Evolutionary conservation across 37 sponge, comb jelly and placozoan species (phyloP).

Genomic region (Halichondria panicea): DNA sequence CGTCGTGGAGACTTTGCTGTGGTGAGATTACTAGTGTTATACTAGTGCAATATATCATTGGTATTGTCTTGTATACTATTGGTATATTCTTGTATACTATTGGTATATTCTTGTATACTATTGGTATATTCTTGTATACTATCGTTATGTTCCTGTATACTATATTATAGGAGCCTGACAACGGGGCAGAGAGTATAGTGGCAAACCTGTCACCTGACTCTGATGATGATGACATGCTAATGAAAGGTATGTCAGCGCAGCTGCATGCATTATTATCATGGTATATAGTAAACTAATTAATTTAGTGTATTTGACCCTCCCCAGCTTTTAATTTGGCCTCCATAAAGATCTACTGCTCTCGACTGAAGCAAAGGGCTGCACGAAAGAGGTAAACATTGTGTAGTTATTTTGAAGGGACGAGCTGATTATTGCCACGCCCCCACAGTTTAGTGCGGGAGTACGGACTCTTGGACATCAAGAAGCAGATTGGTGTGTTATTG

Average conservation of each 20-base stretch:
- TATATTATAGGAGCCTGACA: constrained; percentile 41
- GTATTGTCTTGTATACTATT: not conserved
- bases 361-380: constrained; percentile 44
- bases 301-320: not conserved
- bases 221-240: constrained; percentile 33
- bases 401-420: not conserved
- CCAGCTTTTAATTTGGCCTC: constrained; percentile 64
- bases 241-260: constrained; percentile 38
- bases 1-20: constrained; percentile 73
- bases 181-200: constrained; percentile 49
- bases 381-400: not conserved
- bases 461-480: constrained; percentile 58
- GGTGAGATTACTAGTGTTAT: constrained; percentile 18
- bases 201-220: constrained; percentile 14
- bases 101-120: not conserved
- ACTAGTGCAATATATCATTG: not conserved
- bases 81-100: not conserved
- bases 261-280: no score
- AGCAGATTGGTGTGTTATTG: constrained; percentile 26
- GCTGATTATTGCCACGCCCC: not conserved
- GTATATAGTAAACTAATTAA: not conserved
- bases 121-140: not conserved
- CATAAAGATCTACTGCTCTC: constrained; percentile 48
- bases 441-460: constrained; percentile 73
- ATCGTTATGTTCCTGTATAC: not conserved